A percentile compares a stretch with the other conserved stretches of the same genome.
Evolutionary conservation across 1,140 invertebrate species (phyloP).

Genomic region (Mizuhopecten yessoensis): DNA sequence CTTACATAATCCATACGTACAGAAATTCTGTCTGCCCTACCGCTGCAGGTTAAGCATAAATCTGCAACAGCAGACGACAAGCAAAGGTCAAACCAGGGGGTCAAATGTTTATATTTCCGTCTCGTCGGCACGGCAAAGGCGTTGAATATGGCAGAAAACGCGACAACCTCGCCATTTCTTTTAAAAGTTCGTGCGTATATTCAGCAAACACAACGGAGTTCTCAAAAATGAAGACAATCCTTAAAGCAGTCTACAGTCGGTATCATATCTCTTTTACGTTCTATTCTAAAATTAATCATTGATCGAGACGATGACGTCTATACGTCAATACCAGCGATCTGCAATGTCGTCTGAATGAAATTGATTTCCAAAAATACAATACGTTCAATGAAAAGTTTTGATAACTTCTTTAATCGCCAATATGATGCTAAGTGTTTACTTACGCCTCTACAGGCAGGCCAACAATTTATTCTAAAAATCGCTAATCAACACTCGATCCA

Average conservation of each 20-base stretch:
- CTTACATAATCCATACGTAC: background rate
- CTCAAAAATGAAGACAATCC: background rate
- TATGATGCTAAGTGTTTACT: too few relatives aligned
- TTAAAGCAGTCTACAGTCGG: background rate
- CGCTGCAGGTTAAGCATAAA: slow-evolving; percentile 13
- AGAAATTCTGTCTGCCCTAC: background rate
- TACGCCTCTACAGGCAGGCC: too few relatives aligned
- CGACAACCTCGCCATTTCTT: background rate
- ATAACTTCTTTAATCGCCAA: too few relatives aligned
- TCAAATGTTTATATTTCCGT: slow-evolving; percentile 18
- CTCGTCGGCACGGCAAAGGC: background rate
- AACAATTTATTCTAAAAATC: too few relatives aligned
- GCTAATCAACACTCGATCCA: too few relatives aligned
- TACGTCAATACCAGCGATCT: background rate
- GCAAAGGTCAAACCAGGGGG: background rate
- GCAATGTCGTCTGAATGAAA: background rate
- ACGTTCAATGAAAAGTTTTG: background rate
- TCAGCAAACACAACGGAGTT: background rate
- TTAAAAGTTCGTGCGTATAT: background rate
- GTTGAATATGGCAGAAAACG: background rate
- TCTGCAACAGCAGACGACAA: slow-evolving; percentile 7
- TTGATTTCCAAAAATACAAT: background rate
- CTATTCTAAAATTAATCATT: background rate
- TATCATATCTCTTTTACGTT: background rate
- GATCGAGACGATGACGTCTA: background rate